Percentiles rank a stretch among this genome's conserved stretches.
These are phyloP conservation scores for Neodiprion pinetum DNA, from an alignment of 1,140 invertebrate species.

Conservation along the genomic window DNA sequence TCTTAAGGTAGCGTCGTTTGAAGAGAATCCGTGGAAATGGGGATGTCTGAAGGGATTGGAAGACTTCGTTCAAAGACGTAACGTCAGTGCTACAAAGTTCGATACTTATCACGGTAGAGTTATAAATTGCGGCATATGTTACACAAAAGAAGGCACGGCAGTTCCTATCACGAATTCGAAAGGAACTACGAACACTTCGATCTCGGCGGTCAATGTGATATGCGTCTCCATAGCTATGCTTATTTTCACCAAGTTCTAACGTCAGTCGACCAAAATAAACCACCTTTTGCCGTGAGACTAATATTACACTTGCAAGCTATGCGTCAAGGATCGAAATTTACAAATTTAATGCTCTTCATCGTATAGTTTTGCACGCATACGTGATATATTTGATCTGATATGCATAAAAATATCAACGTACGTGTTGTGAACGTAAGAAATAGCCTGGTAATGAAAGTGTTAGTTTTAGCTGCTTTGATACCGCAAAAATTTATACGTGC, in stretches of 20 bases:
- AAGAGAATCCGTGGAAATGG: slow-evolving; percentile 45
- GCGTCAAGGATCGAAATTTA: background rate
- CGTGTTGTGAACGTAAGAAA: background rate
- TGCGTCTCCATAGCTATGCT: background rate
- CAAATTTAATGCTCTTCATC: background rate
- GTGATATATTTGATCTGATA: too few relatives aligned
- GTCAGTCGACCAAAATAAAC: background rate
- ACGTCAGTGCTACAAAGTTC: slow-evolving; percentile 39
- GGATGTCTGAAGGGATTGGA: slow-evolving; percentile 42
- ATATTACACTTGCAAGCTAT: background rate
- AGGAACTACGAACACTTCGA: background rate
- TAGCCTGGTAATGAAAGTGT: background rate
- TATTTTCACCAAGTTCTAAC: background rate
- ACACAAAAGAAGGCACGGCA: background rate
- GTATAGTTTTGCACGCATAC: background rate
- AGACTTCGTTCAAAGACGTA: slow-evolving; percentile 39
- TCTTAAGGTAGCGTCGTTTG: slow-evolving; percentile 37
- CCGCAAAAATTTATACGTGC: background rate
- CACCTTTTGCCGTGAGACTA: background rate
- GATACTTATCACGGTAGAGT: slow-evolving; percentile 23
- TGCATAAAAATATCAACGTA: background rate
- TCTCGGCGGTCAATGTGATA: background rate
- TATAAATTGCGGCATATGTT: too few relatives aligned
- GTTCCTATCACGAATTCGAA: background rate
- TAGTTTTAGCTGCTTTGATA: background rate